Percentiles rank a stretch among this genome's conserved stretches.
phyloP scores from a whole-genome alignment of 1,140 invertebrate species.

The Drosophila melanica region DNA sequence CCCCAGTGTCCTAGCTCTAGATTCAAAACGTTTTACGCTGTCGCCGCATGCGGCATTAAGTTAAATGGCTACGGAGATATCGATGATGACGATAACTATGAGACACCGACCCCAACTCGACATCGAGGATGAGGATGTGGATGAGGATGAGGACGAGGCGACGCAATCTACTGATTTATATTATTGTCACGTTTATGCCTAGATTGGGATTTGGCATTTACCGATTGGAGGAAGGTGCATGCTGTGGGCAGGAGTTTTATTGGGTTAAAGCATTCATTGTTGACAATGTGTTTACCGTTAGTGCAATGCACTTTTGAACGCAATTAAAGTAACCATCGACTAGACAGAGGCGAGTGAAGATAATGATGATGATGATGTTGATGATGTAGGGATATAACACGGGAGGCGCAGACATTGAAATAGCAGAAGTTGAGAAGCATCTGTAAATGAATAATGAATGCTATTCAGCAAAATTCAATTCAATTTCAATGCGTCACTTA shows the following conservation, averaged over 20 bases:
- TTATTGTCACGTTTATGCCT: conserved; percentile 75
- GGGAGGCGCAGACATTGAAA: not conserved
- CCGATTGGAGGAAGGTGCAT: conserved; percentile 6
- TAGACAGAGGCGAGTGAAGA: not conserved
- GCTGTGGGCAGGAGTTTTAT: conserved; percentile 1
- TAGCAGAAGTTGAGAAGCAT: conserved; percentile 37
- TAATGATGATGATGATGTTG: not conserved
- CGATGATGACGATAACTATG: conserved; percentile 35
- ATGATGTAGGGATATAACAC: not conserved
- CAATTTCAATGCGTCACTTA: conserved; percentile 75
- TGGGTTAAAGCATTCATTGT: conserved; percentile 5
- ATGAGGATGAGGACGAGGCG: conserved; percentile 15
- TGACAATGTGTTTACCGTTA: conserved; percentile 18
- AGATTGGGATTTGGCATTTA: conserved; percentile 68
- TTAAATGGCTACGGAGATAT: conserved; percentile 62
- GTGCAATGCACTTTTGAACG: conserved; percentile 61
- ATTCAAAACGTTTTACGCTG: conserved; percentile 68
- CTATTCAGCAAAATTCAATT: conserved; percentile 79
- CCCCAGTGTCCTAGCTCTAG: conserved; percentile 50
- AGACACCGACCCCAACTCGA: conserved; percentile 17
- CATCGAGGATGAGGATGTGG: conserved; percentile 20
- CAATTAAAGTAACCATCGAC: conserved; percentile 53
- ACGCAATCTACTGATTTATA: conserved; percentile 70
- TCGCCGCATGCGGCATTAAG: conserved; percentile 70
- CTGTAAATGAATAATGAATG: conserved; percentile 81